Base-by-base conservation (phyloP, 1,140 invertebrate species). In the Drosophila trapezifrons region DNA sequence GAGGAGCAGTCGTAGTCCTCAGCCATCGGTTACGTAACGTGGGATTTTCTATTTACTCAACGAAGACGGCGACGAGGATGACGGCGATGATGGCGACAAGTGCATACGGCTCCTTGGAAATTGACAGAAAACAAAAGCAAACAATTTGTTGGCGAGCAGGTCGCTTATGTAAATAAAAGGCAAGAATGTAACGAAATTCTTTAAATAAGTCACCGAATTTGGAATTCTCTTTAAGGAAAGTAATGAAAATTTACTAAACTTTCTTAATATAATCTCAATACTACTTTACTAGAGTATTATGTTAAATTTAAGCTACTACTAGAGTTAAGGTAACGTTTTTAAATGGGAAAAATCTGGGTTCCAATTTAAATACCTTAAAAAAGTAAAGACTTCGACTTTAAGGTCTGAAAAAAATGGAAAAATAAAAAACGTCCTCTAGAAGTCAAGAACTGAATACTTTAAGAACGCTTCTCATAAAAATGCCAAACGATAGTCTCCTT, bases 71-170 rank as follows among this genome's bases (percentile, higher is more conserved):
- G 82, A 79, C 80, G 79, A 84, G 80, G 29, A 32, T 32, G 29
- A 65, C 42, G 57, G 74, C 71, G 79, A 75, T 57, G 80, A 85
- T 78, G 82, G 79, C 62, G 82, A 87, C 83, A 87, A 86, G 83
- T 82, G 83, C 73, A 66, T 62, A 57, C 70, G 64, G 67, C 76
- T 83, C 76, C 62, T 80, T 64, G 64, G 67, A 77, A 80, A 87
- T 87, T 83, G 79, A 87, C 79, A 84, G 80, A 87, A 89, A 87
- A 89, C 84, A 89, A 89, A 86, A 66, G 76, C 83, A 86, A 87
- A 86, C 83, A 87, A 86, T 79, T 86, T 87, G 83, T 80, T 76
- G 76, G 71, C 66, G 64, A 80, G 67, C 78, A 75, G 82, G 46
- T 78, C 58, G 82, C 65, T 51, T 86, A 76, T 81, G 82, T 85